Conservation (phyloP, 2,888 invertebrate species). For the Hydrotaea cyrtoneurina region DNA sequence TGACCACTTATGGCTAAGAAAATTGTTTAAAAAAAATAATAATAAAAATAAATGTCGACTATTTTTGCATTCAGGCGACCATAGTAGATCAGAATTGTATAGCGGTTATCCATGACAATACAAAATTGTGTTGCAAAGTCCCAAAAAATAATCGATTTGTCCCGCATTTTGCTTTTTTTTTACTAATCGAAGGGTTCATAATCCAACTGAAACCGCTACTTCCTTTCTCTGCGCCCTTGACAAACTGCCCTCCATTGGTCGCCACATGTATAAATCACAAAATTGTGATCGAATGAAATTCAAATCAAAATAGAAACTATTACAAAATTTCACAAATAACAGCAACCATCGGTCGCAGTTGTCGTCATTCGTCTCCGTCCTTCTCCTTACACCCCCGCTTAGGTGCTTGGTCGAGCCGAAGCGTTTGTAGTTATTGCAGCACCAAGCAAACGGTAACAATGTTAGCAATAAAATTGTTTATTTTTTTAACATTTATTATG, state of each 20-base stretch:
- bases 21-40: no score
- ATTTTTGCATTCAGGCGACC: no score
- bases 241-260: neutral
- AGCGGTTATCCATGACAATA: no score
- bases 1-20: no score
- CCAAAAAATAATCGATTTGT: no score
- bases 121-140: no score
- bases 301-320: conserved; percentile 32
- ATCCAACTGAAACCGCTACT: no score
- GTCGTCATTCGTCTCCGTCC: neutral
- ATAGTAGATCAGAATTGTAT: no score
- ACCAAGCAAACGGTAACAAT: neutral
- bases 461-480: conserved; percentile 34
- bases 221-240: neutral
- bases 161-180: no score
- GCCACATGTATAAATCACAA: neutral
- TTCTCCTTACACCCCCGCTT: neutral
- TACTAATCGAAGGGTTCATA: no score
- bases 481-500: neutral
- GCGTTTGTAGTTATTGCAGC: neutral
- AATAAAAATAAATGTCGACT: no score
- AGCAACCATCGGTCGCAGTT: neutral
- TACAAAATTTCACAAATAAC: conserved; percentile 13
- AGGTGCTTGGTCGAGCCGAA: neutral
- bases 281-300: conserved; percentile 14